phyloP scores from a whole-genome alignment of 2,113 vertebrate species.

The Etheostoma spectabile region DNA sequence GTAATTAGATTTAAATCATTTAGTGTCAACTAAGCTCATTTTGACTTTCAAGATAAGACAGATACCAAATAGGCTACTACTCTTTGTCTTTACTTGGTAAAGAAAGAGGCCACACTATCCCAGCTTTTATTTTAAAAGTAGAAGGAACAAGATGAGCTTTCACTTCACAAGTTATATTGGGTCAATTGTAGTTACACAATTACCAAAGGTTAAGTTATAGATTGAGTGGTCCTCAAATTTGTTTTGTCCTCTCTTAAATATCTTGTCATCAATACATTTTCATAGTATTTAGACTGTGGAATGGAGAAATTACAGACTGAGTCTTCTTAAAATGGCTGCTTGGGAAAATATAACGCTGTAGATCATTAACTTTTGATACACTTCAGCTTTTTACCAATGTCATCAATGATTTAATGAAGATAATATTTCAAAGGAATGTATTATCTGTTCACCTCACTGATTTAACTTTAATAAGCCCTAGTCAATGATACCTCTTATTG shows the following conservation, averaged over 20 bases:
- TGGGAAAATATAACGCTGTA: slow-evolving; percentile 61
- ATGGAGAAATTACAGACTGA: slow-evolving; percentile 38
- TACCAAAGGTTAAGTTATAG: neutral
- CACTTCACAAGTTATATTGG: neutral
- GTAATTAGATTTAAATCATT: neutral
- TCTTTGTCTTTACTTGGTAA: neutral
- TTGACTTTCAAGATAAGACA: neutral
- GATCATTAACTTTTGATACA: slow-evolving; percentile 72
- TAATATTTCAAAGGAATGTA: slow-evolving; percentile 48
- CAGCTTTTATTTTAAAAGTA: neutral
- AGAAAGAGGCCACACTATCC: neutral
- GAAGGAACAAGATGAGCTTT: neutral
- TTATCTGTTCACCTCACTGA: slow-evolving; percentile 46
- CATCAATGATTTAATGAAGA: slow-evolving; percentile 65
- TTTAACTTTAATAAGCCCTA: slow-evolving; percentile 32
- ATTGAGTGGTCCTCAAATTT: neutral
- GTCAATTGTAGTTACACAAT: neutral
- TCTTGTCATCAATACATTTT: neutral
- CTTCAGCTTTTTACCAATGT: slow-evolving; percentile 48
- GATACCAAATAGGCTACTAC: neutral
- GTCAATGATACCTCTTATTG: slow-evolving; percentile 18
- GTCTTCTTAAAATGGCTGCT: slow-evolving; percentile 42
- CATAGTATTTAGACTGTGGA: slow-evolving; percentile 37
- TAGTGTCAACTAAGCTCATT: neutral
- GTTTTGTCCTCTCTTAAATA: neutral